These are phyloP conservation scores for Melanotaenia nigrans DNA, from an alignment of 2,797 vertebrate genomes.

Conservation along the genomic window DNA sequence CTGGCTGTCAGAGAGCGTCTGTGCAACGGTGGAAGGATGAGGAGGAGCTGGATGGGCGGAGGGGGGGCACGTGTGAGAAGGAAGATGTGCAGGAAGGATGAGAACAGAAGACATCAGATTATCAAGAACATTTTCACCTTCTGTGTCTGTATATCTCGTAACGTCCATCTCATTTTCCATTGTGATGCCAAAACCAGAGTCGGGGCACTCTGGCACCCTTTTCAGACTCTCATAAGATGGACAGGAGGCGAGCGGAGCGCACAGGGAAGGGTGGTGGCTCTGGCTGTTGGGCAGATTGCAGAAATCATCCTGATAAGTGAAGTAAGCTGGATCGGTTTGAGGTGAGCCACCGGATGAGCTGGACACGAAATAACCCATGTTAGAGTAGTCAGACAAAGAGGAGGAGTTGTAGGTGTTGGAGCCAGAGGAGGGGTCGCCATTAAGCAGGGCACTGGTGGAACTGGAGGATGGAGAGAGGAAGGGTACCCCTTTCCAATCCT, in stretches of 20 bases:
- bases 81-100: constrained; percentile 46
- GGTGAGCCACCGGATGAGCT: constrained; percentile 32
- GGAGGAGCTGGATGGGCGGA: constrained; percentile 10
- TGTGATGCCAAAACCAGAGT: constrained; percentile 72
- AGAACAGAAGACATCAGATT: constrained; percentile 23
- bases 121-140: constrained; percentile 21
- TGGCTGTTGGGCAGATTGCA: neutral
- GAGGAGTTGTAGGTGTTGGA: constrained; percentile 41
- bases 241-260: neutral
- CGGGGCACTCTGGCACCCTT: constrained; percentile 67
- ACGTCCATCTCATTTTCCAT: constrained; percentile 38
- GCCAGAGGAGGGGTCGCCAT: neutral
- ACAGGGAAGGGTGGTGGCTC: constrained; percentile 17
- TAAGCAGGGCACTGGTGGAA: constrained; percentile 31
- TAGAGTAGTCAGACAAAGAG: constrained; percentile 75
- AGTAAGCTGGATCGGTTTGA: constrained; percentile 58
- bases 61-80: neutral
- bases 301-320: constrained; percentile 63
- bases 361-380: constrained; percentile 80
- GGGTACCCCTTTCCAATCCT: constrained; percentile 13
- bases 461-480: constrained; percentile 27
- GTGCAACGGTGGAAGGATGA: constrained; percentile 12
- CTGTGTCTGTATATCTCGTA: rapidly evolving
- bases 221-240: constrained; percentile 59
- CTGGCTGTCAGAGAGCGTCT: constrained; percentile 21